Base-by-base conservation (phyloP, 2,888 invertebrate species). In the Tiphia femorata region DNA sequence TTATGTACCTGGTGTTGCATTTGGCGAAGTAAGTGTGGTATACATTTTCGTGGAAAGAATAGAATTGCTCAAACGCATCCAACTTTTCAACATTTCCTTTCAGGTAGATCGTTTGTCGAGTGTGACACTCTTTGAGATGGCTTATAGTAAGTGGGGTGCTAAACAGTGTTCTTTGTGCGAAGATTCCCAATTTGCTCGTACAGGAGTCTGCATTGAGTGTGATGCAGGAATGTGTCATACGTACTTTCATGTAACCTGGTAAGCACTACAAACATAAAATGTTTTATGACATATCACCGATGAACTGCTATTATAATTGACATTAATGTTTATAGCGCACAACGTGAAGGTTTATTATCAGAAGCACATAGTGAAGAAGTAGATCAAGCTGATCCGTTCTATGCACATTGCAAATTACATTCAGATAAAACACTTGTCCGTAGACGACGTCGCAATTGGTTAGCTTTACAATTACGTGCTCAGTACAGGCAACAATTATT, bases 141-240 rank as follows among this genome's bases (percentile, higher is more conserved):
- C 95, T n/a, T 97, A 97, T 82, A 93, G 92, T 49, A 93, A 94
- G 72, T 99, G 97, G 96, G 98, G 98, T 29, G 92, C 95, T 6
- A 95, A 96, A 77, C 89, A 91, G 7, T 99, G 99, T 80, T 91
- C 92, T 5, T 85, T 97, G 8, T 99, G 99, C 82, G 91, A 91
- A 62, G 96, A 98, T 83, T 89, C 92, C 2, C 87, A 94, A 33
- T 92, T 92, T 75, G 92, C 96, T 6, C 88, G 96, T 21, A 96
- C 97, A 0, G 99, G 99, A 1, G 95, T 99, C 10, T 95, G 96
- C 79, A 95, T 98, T 49, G 93, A 94, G 60, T 99, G 99, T 85
- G 99, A 99, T 85, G 98, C 98, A 7, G 99, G 98, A 20, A 93
- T 99, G 90, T 99, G 99, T 86, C 92, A 96, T 78, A 95, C 94